Percentiles rank a stretch among this genome's conserved stretches.
These are phyloP conservation scores for Lagopus muta DNA, from an alignment of 2,113 vertebrate species.

Conservation along the genomic window DNA sequence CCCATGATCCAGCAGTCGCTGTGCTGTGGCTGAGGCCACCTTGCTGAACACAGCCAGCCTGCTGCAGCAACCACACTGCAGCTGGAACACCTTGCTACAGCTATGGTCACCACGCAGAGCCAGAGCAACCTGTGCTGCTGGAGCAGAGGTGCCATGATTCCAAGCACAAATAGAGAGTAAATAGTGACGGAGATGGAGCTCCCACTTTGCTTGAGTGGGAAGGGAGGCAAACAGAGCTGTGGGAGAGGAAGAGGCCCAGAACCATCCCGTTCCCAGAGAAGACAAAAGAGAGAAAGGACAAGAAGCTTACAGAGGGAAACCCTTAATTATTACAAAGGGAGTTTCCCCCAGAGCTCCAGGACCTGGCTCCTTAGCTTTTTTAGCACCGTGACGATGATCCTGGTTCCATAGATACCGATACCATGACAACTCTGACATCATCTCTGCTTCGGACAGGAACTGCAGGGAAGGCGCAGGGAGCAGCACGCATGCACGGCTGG, in stretches of 20 bases:
- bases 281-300: not conserved
- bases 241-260: not conserved
- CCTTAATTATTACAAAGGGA: constrained; percentile 12
- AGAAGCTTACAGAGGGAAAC: not conserved
- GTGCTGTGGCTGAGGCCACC: not conserved
- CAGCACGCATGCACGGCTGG: not conserved
- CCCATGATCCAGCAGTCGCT: not conserved
- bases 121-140: not conserved
- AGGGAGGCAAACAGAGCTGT: fast-evolving
- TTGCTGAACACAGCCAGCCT: not conserved
- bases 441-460: constrained; percentile 22
- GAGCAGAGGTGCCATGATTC: fast-evolving
- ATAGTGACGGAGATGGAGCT: not conserved
- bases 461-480: constrained; percentile 6
- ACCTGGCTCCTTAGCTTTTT: not conserved
- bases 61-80: not conserved
- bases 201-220: fast-evolving
- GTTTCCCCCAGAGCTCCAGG: not conserved
- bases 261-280: not conserved
- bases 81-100: not conserved
- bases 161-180: fast-evolving
- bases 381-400: constrained; percentile 8
- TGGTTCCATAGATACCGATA: constrained; percentile 66
- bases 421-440: constrained; percentile 77
- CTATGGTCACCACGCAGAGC: fast-evolving